Conservation (phyloP, 2,888 invertebrate genomes). For the Agonopterix alstromeriana region DNA sequence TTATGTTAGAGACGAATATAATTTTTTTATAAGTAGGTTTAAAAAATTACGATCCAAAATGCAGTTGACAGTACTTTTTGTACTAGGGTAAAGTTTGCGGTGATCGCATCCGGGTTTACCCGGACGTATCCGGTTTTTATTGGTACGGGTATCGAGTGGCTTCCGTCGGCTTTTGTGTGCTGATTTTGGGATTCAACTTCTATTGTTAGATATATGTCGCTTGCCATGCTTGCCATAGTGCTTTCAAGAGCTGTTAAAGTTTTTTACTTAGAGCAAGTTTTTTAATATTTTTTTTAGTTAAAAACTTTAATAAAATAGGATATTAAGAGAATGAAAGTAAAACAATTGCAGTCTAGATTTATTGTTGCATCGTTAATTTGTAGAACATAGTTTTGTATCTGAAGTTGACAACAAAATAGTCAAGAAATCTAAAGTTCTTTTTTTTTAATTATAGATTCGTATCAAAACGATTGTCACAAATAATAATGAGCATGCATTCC, state of each 20-base stretch:
- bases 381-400: too few species aligned
- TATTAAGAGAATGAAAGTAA: too few species aligned
- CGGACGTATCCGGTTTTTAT: slow-evolving; percentile 63
- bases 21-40: too few species aligned
- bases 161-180: slow-evolving; percentile 56
- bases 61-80: slow-evolving; percentile 18
- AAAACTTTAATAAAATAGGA: not conserved
- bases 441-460: too few species aligned
- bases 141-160: slow-evolving; percentile 65
- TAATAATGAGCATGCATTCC: too few species aligned
- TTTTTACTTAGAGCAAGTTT: not conserved
- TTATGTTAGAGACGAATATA: too few species aligned
- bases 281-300: not conserved
- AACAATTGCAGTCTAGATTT: too few species aligned
- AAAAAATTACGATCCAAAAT: too few species aligned
- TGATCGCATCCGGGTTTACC: slow-evolving; percentile 53
- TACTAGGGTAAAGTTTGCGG: slow-evolving; percentile 40
- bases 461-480: too few species aligned
- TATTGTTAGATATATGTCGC: slow-evolving; percentile 26
- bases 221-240: slow-evolving; percentile 1
- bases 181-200: slow-evolving; percentile 36
- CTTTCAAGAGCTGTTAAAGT: not conserved
- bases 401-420: too few species aligned
- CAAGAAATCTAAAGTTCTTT: too few species aligned
- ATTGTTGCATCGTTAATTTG: too few species aligned